A percentile compares a stretch with the other conserved stretches of the same genome.
phyloP scores from a whole-genome alignment of 1,140 invertebrate species.

The Elymnias hypermnestra region DNA sequence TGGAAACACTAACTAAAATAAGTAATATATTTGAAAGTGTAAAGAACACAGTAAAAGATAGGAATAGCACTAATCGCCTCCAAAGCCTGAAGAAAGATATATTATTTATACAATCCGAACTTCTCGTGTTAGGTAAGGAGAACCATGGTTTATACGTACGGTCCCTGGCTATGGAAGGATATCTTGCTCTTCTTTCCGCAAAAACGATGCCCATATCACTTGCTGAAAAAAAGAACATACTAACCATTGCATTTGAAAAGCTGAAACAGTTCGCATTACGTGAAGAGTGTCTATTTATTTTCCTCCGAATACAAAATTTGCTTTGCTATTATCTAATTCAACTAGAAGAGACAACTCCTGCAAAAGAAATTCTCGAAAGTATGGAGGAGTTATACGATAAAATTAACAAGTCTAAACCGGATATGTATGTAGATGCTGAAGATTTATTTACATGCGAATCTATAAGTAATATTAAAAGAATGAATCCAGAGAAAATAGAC shows the following conservation, averaged over 20 bases:
- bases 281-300: constrained; percentile 54
- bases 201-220: constrained; percentile 50
- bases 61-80: constrained; percentile 35
- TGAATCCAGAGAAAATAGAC: constrained; percentile 66
- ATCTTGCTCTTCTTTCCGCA: constrained; percentile 44
- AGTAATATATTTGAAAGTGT: constrained; percentile 47
- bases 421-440: constrained; percentile 53
- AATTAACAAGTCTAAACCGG: constrained; percentile 38
- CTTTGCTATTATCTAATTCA: constrained; percentile 62
- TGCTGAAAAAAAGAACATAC: constrained; percentile 48
- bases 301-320: constrained; percentile 64
- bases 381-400: constrained; percentile 62
- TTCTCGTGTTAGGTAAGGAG: constrained; percentile 44
- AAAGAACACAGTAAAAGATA: constrained; percentile 41
- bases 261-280: constrained; percentile 40
- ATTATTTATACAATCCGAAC: constrained; percentile 38
- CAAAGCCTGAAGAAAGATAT: constrained; percentile 50
- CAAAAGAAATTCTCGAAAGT: constrained; percentile 50
- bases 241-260: constrained; percentile 45
- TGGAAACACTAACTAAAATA: constrained; percentile 52
- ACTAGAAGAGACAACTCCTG: constrained; percentile 37
- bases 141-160: constrained; percentile 46
- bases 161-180: constrained; percentile 59
- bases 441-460: constrained; percentile 49
- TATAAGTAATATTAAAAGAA: constrained; percentile 35